These are phyloP conservation scores for Scarus forsteni DNA, from an alignment of 2,797 vertebrate genomes.

Conservation along the genomic window DNA sequence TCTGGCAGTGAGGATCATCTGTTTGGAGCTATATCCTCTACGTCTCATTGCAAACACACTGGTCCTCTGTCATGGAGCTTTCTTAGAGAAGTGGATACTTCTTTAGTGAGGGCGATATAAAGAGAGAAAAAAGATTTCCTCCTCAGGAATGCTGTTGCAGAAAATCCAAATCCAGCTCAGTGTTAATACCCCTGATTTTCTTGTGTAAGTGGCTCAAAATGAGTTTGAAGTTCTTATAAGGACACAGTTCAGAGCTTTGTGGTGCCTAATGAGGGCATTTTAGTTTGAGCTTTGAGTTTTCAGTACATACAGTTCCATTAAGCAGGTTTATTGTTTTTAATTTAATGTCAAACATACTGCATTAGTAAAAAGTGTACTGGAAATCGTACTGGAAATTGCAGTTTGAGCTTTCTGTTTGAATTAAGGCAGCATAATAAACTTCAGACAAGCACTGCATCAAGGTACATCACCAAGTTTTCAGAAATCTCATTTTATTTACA, in stretches of 20 bases:
- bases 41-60: background rate
- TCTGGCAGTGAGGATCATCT: background rate
- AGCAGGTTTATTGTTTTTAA: background rate
- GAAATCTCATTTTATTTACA: too few relatives aligned
- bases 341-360: background rate
- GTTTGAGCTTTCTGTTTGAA: too few relatives aligned
- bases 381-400: too few relatives aligned
- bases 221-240: slow-evolving; percentile 19
- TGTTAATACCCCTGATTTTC: slow-evolving; percentile 45
- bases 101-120: background rate
- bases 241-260: slow-evolving; percentile 1
- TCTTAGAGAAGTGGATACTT: background rate
- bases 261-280: background rate
- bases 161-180: slow-evolving; percentile 43
- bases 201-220: slow-evolving; percentile 48
- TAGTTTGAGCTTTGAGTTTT: background rate
- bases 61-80: slow-evolving; percentile 10
- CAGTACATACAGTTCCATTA: background rate
- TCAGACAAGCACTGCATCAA: too few relatives aligned
- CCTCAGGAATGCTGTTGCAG: slow-evolving; percentile 58
- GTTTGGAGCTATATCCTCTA: background rate
- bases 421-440: too few relatives aligned
- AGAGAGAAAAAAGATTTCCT: slow-evolving; percentile 28
- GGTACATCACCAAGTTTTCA: too few relatives aligned
- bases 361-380: too few relatives aligned